Evolutionary conservation across 2,113 vertebrate genomes (phyloP).

Genomic region (Rynchops niger): DNA sequence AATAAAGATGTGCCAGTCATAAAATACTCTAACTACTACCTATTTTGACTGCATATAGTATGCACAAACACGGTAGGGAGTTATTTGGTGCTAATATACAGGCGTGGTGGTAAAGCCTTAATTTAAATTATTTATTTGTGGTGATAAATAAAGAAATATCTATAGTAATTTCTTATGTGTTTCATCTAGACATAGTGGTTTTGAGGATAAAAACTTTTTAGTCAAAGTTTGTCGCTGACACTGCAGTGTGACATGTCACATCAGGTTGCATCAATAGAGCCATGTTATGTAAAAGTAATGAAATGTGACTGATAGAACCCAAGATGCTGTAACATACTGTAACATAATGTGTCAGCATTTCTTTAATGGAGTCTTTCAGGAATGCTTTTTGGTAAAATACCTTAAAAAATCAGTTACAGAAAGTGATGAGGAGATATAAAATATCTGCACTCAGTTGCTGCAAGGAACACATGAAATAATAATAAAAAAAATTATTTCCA

Average conservation of each 20-base stretch:
- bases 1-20: slow-evolving; percentile 50
- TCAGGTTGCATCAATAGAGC: slow-evolving; percentile 70
- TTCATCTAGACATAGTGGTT: not conserved
- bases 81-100: not conserved
- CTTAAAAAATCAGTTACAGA: slow-evolving; percentile 19
- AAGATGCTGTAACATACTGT: slow-evolving; percentile 56
- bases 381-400: slow-evolving; percentile 49
- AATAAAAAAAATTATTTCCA: not conserved
- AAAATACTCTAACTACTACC: slow-evolving; percentile 18
- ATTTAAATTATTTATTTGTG: not conserved
- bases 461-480: not conserved
- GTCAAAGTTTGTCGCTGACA: slow-evolving; percentile 67
- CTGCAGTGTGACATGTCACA: slow-evolving; percentile 69
- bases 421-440: not conserved
- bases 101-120: not conserved
- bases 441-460: not conserved
- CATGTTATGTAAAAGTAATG: slow-evolving; percentile 72
- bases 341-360: slow-evolving; percentile 69
- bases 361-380: slow-evolving; percentile 70
- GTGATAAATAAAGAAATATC: not conserved
- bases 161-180: not conserved
- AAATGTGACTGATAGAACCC: slow-evolving; percentile 73
- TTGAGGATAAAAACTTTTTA: slow-evolving; percentile 54
- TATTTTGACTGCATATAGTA: not conserved
- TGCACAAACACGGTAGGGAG: not conserved